phyloP scores from a whole-genome alignment of 2,113 vertebrate species.

The Holacanthus passer region DNA sequence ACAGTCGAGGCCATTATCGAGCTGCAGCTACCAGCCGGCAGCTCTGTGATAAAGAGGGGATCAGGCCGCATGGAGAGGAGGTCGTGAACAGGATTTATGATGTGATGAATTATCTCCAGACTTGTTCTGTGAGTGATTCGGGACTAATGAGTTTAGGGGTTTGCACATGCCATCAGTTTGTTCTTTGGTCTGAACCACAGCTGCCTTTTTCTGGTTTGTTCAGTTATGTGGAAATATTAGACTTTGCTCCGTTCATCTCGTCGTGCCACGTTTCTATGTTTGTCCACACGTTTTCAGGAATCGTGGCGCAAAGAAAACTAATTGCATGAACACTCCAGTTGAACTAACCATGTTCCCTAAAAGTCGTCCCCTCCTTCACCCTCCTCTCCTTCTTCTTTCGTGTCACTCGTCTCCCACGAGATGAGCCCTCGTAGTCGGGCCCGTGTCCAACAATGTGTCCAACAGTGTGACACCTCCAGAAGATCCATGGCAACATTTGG shows the following conservation, averaged over 20 bases:
- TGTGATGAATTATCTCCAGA: conserved; percentile 62
- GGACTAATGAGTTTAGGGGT: conserved; percentile 59
- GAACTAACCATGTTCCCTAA: not conserved
- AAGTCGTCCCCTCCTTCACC: not conserved
- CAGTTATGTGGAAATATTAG: not conserved
- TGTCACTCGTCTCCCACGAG: conserved; percentile 49
- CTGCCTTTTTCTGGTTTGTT: not conserved
- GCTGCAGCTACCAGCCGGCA: conserved; percentile 66
- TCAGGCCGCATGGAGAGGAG: not conserved
- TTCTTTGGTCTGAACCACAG: not conserved
- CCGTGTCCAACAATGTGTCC: conserved; percentile 51
- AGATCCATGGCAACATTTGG: conserved; percentile 75
- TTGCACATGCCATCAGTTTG: conserved; percentile 9
- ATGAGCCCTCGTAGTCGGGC: conserved; percentile 39
- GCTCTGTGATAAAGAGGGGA: conserved; percentile 66
- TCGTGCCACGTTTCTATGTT: not conserved
- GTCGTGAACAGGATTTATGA: conserved; percentile 62
- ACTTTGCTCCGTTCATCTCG: not conserved
- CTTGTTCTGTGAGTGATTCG: conserved; percentile 58
- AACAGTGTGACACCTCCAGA: conserved; percentile 65
- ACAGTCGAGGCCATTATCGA: conserved; percentile 74
- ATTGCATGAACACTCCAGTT: not conserved
- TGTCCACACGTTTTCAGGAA: not conserved
- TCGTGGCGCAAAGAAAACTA: not conserved
- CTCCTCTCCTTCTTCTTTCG: not conserved